Conservation (phyloP, 1,140 invertebrate genomes). For the Conus ventricosus region DNA sequence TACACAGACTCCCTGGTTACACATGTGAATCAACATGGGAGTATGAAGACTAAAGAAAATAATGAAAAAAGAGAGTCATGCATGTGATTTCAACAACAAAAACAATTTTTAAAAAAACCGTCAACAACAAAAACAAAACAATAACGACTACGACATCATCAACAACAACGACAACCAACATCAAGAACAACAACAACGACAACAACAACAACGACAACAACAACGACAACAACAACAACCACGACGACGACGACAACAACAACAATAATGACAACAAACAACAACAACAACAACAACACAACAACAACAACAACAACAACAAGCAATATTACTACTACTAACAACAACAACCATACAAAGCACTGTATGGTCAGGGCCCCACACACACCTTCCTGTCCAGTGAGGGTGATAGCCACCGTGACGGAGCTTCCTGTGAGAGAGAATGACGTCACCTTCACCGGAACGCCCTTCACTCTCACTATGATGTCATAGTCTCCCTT, state of each 20-base stretch:
- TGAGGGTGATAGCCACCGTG: conserved; percentile 2
- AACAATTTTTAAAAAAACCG: not conserved
- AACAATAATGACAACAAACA: no score
- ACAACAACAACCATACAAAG: not conserved
- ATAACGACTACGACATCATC: not conserved
- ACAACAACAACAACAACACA: no score
- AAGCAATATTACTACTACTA: no score
- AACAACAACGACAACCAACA: no score
- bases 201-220: no score
- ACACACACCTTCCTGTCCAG: conserved; percentile 3
- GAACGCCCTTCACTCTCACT: conserved; percentile 17
- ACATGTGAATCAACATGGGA: not conserved
- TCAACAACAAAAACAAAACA: not conserved
- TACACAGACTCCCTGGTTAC: not conserved
- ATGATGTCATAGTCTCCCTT: conserved; percentile 35
- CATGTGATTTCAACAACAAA: not conserved
- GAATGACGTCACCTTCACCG: conserved; percentile 14
- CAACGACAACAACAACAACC: no score
- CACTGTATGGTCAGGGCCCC: no score
- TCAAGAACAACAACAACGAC: no score
- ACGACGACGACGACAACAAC: no score
- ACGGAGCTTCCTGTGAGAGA: not conserved
- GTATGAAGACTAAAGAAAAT: not conserved
- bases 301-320: no score
- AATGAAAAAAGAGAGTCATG: not conserved